Base-by-base conservation (phyloP, 2,113 vertebrate genomes). In the Syrmaticus mikado region DNA sequence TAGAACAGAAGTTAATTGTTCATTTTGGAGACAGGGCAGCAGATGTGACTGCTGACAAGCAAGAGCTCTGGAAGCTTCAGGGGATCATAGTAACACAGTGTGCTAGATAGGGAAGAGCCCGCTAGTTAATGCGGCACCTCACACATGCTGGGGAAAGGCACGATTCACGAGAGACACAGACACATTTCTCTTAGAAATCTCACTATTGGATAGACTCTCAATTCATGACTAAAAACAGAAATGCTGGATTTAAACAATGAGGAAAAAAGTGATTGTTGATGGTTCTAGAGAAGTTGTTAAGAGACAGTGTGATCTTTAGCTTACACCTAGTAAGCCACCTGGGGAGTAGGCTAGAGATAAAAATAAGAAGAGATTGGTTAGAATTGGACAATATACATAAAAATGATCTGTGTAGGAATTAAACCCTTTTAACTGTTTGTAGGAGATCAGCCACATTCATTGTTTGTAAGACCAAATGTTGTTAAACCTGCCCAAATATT, bases 381-480 rank as follows among this genome's bases (percentile, higher is more conserved):
- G 32, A 82, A 24, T 48, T 38, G 45, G 64, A 64, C 28, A 60
- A 43, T 30, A 65, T 17, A 45, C 15, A 36, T 50, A n/a, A 36
- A 82, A 82, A 12, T 32, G 11, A 88, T 58, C 55, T 58, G 41
- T 46, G 28, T 11, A 84, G 28, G 34, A 74, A 50, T 53, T 8
- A 84, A 92, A 78, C 20, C 16, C 25, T 77, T 80, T 30, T 10
- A 78, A 32, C 50, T 19, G 13, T 50, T 60, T 21, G 41, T 41
- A 48, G 61, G 20, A 70, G 22, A 87, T 66, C 62, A 79, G 48
- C 53, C 36, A 61, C 17, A 82, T 21, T 13, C 30, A 70, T 34
- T 48, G 40, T 89, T 45, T 70, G 27, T 67, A 77, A 92, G 85
- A 87, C 28, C 50, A 82, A 92, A 87, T 22, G 52, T 34, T 38